A percentile compares a stretch with the other conserved stretches of the same genome.
These are phyloP conservation scores for Xiphophorus couchianus DNA, from an alignment of 2,113 vertebrate species.

Conservation along the genomic window DNA sequence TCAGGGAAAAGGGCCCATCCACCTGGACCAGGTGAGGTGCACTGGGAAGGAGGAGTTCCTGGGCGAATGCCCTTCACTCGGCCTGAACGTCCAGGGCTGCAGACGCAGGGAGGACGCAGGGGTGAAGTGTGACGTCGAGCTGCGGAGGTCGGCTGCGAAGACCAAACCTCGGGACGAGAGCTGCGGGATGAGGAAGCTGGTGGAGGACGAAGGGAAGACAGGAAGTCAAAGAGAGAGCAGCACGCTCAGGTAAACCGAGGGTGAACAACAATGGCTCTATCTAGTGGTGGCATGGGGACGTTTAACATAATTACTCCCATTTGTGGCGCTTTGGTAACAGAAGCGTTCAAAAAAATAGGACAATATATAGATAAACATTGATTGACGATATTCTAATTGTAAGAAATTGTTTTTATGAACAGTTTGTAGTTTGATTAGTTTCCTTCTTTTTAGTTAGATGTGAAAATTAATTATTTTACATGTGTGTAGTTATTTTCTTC, in stretches of 20 bases:
- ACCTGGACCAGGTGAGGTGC: conserved; percentile 87
- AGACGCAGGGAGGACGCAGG: conserved; percentile 84
- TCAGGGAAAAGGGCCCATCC: conserved; percentile 84
- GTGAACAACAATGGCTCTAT: not conserved
- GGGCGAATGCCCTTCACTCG: conserved; percentile 80
- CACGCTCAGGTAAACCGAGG: conserved; percentile 58
- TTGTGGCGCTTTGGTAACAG: not conserved
- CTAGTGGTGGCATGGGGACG: not conserved
- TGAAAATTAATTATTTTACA: no score
- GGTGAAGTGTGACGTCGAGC: conserved; percentile 83
- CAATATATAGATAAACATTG: not conserved
- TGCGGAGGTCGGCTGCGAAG: conserved; percentile 45
- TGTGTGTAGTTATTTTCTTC: no score
- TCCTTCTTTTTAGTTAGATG: no score
- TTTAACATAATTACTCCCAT: not conserved
- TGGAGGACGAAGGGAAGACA: conserved; percentile 78
- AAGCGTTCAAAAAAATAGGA: not conserved
- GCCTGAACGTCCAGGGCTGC: conserved; percentile 80
- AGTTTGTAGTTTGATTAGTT: no score
- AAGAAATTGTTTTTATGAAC: no score
- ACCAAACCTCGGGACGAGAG: conserved; percentile 53
- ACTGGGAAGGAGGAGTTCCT: conserved; percentile 86
- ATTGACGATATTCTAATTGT: no score
- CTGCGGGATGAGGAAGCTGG: conserved; percentile 78
- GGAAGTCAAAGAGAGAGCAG: conserved; percentile 82